Base-by-base conservation (phyloP, 2,113 vertebrate genomes). In the Burhinus oedicnemus region DNA sequence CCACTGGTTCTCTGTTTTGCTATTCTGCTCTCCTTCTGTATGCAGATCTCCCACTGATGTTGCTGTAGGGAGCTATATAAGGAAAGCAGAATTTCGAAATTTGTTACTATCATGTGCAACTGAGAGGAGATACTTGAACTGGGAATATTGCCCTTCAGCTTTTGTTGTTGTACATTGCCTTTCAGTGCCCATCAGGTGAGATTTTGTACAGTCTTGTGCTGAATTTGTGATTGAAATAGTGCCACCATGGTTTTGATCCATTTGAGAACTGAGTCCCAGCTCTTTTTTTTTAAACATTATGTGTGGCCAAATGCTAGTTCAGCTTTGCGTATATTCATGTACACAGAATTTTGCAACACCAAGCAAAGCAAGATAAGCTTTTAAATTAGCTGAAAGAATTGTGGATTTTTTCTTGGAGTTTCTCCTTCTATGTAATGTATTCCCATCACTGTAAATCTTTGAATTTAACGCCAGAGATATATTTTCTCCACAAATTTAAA, bases 111-210 rank as follows among this genome's bases (percentile, higher is more conserved):
- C 45, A 22, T 71, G 58, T 66, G 75, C 66, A 91, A 4, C 62
- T 55, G 64, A 88, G 81, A 92, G 57, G 70, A 61, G 70, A 93
- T 62, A 64, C 93, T 93, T 83, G 84, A 90, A 88, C 55, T 90
- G 71, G 76, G 54, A 95, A 83, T 94, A 51, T 17, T 94, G 84
- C 75, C 71, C 87, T 86, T 96, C 84, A 91, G 87, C n/a, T 97
- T 92, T 58, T 76, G 30, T 70, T 87, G 40, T 58, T 93, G 45
- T 60, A 19, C 51, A 6, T 34, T 91, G 65, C 57, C 66, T 91
- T 96, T 94, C 27, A 42, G 49, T 82, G 52, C 71, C 81, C 75
- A 90, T 88, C 70, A 93, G 70, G 70, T 90, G 78, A 90, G 40
- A 42, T 80, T 94, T 87, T 51, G 25, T 29, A 80, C 15, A 80